Conservation (phyloP, 2,888 invertebrate species). For the Ophion slaviceki region DNA sequence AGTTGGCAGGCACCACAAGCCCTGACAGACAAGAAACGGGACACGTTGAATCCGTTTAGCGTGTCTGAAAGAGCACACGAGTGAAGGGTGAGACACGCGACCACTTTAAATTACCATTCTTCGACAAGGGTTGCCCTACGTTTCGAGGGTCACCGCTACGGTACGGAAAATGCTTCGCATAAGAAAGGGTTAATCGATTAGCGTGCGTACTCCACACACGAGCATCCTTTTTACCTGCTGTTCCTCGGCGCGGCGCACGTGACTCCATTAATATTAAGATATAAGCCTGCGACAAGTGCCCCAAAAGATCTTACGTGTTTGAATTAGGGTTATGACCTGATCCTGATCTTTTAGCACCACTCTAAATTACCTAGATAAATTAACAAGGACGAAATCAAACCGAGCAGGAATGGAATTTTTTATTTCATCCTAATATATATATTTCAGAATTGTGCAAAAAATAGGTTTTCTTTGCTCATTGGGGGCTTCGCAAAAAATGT, state of each 20-base stretch:
- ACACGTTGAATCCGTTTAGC: slow-evolving; percentile 33
- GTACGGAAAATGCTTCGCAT: slow-evolving; percentile 41
- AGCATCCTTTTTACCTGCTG: slow-evolving; percentile 66
- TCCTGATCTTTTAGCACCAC: background rate
- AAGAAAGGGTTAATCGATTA: slow-evolving; percentile 78
- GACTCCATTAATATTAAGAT: slow-evolving; percentile 63
- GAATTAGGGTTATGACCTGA: slow-evolving; percentile 17
- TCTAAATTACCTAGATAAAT: too few relatives aligned
- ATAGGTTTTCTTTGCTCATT: background rate
- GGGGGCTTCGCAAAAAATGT: background rate
- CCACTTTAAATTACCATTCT: slow-evolving; percentile 71
- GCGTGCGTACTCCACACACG: slow-evolving; percentile 55
- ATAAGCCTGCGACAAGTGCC: slow-evolving; percentile 26
- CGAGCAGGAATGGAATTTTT: too few relatives aligned
- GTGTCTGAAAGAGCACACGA: slow-evolving; percentile 44
- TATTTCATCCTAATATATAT: background rate
- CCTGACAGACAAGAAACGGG: slow-evolving; percentile 3
- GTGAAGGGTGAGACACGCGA: slow-evolving; percentile 74
- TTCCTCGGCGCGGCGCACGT: slow-evolving; percentile 71
- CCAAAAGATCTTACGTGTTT: background rate
- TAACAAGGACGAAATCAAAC: too few relatives aligned
- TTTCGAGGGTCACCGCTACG: slow-evolving; percentile 28
- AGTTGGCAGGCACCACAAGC: slow-evolving; percentile 4
- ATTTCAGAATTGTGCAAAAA: too few relatives aligned
- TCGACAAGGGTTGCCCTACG: slow-evolving; percentile 66